Evolutionary conservation across 1,140 invertebrate genomes (phyloP), one percentile per base, ranked within the genome.

Genomic region (Venustaconcha ellipsiformis): DNA sequence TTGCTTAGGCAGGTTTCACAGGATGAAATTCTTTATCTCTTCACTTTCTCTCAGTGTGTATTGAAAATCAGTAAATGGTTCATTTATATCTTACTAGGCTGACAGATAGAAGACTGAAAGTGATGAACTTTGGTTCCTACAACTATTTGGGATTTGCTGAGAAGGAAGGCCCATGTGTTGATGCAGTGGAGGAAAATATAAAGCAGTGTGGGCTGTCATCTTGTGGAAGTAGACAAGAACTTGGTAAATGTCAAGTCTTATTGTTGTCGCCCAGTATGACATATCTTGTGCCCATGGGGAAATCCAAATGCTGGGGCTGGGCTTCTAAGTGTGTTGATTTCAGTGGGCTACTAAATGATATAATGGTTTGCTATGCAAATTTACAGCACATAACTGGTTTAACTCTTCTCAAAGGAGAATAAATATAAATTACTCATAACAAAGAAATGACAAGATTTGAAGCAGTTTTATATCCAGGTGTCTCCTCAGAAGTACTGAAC

Each of bases 81-180:
- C 14, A n/a, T 23, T 58, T 26, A 20, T 56, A 20, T 73, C 66
- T 15, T 20, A 70, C 11, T 67, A 86, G 83, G 59, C 77, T 83
- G 65, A 86, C 86, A 37, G 89, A 90, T 37, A 84, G 82, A 18
- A 81, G 78, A 63, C 88, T 82, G 18, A 75, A 88, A 67, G 88
- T 88, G 14, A 86, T 92, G 66, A 92, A 92, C 81, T 84, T 92
- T 69, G 91, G 89, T 56, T 92, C 91, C 3, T 92, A 92, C 81
- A 92, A 92, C 79, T 92, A 92, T 80, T 82, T 92, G 13, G 91
- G 91, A 14, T 92, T 92, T 82, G 91, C 92, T 26, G 83, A 92
- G 80, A 89, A 86, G 62, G 70, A 78, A 56, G 91, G 91, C 14
- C 79, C 83, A 58, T 92, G 91, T 86, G 84, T 88, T 18, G 81